Base-by-base conservation (phyloP, 2,797 vertebrate species). In the Phalanger gymnotis region DNA sequence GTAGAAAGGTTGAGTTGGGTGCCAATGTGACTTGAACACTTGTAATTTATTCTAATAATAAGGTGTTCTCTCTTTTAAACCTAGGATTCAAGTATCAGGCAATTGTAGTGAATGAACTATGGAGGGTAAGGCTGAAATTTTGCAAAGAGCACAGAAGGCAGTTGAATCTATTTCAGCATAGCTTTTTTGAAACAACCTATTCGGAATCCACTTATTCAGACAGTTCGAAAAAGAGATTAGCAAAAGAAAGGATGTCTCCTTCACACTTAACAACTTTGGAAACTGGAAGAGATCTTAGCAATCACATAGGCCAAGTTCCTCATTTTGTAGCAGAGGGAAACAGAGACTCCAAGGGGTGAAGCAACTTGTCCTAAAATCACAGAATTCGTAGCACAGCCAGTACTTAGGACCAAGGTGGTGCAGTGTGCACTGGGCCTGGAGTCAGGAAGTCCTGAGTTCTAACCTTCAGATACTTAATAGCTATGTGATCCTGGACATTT, bases 21-120 rank as follows among this genome's bases (percentile, higher is more conserved):
- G 95, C 96, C 97, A 97, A 96, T 90, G 92, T 93, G 54, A 95
- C 93, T 93, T 91, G 95, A 94, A 94, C 95, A 96, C 95, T 94
- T 98, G 73, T 47, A 81, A 81, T 81, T 81, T 81, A 81, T 81
- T 81, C 9, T 47, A 81, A 81, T 81, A 81, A 47, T 81, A 81
- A 25, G 22, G 73, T 81, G 22, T 47, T 81, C n/a, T 81, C n/a
- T 81, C n/a, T 81, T 11, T 81, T 27, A 81, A 81, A 81, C 22
- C 47, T 47, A 47, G 22, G 73, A 11, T 47, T 81, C n/a, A 47
- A 47, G 40, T 27, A 90, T 90, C 52, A 54, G 30, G 16, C 28
- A 90, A 9, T 52, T 90, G 90, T 30, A 90, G 90, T 90, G 90
- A 90, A n/a, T 52, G 28, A n/a, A 30, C 30, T 53, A 34, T 54